phyloP scores from a whole-genome alignment of 2,113 vertebrate species.

The Uria aalge region DNA sequence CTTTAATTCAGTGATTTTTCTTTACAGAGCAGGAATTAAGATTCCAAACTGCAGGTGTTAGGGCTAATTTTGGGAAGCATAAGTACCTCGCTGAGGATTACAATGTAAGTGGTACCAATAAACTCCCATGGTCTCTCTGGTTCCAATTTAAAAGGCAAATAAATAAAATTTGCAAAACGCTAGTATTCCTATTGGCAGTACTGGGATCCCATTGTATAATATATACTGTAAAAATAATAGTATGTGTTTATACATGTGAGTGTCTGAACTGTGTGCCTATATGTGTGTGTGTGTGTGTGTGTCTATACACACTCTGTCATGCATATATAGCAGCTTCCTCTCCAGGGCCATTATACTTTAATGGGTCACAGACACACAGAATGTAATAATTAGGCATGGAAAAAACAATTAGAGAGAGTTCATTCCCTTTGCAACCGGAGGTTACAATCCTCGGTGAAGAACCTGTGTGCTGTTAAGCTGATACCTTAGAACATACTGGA shows the following conservation, averaged over 20 bases:
- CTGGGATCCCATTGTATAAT: neutral
- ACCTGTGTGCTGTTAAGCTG: neutral
- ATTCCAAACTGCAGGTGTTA: neutral
- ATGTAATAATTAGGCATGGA: neutral
- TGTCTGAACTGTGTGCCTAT: neutral
- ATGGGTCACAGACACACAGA: neutral
- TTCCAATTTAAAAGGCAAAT: neutral
- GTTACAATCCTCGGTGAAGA: neutral
- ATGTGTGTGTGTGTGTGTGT: too few species aligned
- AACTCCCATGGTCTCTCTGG: neutral
- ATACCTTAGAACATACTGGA: neutral
- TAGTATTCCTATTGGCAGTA: neutral
- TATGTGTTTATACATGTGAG: neutral
- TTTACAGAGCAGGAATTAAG: neutral
- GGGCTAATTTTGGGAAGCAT: neutral
- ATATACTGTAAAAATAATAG: neutral
- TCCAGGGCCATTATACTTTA: neutral
- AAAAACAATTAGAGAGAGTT: neutral
- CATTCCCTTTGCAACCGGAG: neutral
- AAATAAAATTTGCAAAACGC: neutral
- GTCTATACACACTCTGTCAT: neutral
- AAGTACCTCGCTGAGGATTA: neutral
- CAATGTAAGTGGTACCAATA: neutral
- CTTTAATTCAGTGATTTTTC: slow-evolving; percentile 2
- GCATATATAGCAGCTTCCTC: neutral